phyloP scores from a whole-genome alignment of 2,113 vertebrate species.

The Protobothrops flavoviridis region DNA sequence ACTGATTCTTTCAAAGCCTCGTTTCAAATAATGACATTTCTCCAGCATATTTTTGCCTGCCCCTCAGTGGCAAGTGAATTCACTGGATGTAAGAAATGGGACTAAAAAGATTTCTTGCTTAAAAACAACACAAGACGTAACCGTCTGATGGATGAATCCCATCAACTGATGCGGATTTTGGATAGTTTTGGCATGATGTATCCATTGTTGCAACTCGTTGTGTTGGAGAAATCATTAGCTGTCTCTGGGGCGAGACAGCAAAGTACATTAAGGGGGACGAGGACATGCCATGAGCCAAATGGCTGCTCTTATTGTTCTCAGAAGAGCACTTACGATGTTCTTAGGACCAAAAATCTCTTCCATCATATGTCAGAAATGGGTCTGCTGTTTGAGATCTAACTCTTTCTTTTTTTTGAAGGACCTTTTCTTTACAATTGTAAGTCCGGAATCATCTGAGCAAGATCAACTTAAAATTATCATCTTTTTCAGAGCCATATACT shows the following conservation, averaged over 20 bases:
- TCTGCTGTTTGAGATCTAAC: conserved; percentile 31
- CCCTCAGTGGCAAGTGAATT: not conserved
- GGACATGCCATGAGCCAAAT: conserved; percentile 60
- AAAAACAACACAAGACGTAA: not conserved
- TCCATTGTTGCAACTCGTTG: conserved; percentile 46
- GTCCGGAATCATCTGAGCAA: not conserved
- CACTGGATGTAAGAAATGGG: not conserved
- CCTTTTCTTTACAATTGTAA: not conserved
- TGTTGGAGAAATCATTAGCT: conserved; percentile 67
- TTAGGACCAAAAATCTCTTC: conserved; percentile 59
- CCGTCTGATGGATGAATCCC: conserved; percentile 48
- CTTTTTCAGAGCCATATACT: not conserved
- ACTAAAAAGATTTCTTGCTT: conserved; percentile 47
- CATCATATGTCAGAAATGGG: conserved; percentile 60
- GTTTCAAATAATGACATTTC: not conserved
- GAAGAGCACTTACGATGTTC: conserved; percentile 63
- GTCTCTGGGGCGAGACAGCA: conserved; percentile 49
- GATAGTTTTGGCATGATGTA: conserved; percentile 64
- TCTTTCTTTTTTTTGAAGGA: conserved; percentile 6
- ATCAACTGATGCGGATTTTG: conserved; percentile 48
- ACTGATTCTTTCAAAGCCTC: not conserved
- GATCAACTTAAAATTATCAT: not conserved
- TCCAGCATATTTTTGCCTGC: not conserved
- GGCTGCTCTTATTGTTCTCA: conserved; percentile 65
- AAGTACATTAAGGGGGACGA: conserved; percentile 65